These are phyloP conservation scores for Elymnias hypermnestra DNA, from an alignment of 1,140 invertebrate species.

Conservation along the genomic window DNA sequence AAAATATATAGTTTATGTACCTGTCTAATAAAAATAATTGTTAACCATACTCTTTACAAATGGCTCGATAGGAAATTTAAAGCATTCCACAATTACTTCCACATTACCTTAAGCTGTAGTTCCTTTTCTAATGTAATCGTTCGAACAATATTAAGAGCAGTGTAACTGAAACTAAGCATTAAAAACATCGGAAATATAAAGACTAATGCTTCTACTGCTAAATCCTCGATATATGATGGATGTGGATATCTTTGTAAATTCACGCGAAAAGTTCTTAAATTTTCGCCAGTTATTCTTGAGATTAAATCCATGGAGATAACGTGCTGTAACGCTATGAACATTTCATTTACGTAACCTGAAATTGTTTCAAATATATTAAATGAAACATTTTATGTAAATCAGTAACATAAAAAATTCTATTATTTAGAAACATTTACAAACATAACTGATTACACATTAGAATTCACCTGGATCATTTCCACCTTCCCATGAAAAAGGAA, in stretches of 20 bases:
- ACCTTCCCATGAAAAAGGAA: constrained; percentile 60
- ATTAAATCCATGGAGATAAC: constrained; percentile 78
- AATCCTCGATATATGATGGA: constrained; percentile 83
- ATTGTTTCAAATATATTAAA: not conserved
- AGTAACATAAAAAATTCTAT: no score
- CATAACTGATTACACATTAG: constrained; percentile 7
- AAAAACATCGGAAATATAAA: constrained; percentile 85
- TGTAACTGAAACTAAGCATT: constrained; percentile 86
- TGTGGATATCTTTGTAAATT: constrained; percentile 84
- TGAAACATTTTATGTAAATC: no score
- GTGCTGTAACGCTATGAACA: constrained; percentile 83
- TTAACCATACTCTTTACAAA: no score
- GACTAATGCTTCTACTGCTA: constrained; percentile 79
- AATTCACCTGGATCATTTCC: constrained; percentile 76
- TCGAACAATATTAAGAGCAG: constrained; percentile 87
- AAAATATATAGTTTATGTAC: no score
- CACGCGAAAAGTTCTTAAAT: constrained; percentile 40
- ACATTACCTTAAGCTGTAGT: constrained; percentile 78
- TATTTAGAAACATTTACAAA: constrained; percentile 8
- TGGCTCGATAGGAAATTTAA: no score
- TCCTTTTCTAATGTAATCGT: constrained; percentile 80
- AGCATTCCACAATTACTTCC: no score
- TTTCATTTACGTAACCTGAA: constrained; percentile 81
- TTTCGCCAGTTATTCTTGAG: constrained; percentile 60
- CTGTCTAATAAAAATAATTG: no score